Base-by-base conservation (phyloP, 2,113 vertebrate genomes). In the Dipodomys stephensi region DNA sequence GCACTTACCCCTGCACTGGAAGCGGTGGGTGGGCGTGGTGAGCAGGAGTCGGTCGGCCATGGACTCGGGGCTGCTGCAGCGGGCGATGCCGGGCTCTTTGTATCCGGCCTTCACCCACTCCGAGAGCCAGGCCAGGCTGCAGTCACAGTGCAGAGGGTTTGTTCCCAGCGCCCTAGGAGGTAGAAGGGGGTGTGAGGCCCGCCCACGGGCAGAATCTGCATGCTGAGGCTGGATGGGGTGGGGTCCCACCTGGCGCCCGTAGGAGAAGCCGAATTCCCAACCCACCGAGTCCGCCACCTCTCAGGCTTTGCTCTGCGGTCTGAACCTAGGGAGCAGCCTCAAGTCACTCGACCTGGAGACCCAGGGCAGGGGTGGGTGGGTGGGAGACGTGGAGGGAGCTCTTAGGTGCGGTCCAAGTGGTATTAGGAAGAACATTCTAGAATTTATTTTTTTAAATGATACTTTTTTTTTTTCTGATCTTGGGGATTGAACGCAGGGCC, bases 91-190 rank as follows among this genome's bases (percentile, higher is more conserved):
- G 0, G 99, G 99, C 95, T 99, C 99, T 95, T 99, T 99, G 96
- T 99, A 99, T 0, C 99, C 99, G 0, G 99, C 99, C 96, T 99
- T 99, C 74, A 99, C 99, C 99, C 99, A 99, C 97, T 99, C 99
- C 0, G 99, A 99, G n/a, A 99, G 98, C 99, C 99, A 99, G 82
- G 99, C 99, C 94, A 99, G 98, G 95, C 98, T 98, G 95, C 99
- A 99, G 94, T 99, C 99, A 49, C 99, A 99, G 96, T 99, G 99
- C 84, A 99, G 97, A 0, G 99, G 99, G 97, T 99, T 99, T 94
- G 99, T 99, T 30, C 99, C 99, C 12, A 99, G 98, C 1, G 99
- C 99, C 95, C 99, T 99, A 30, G 0, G 65, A 90, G 44, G 86
- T 18, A 87, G 77, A 95, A 87, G n/a, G 94, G 69, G 86, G 32